A percentile compares a stretch with the other conserved stretches of the same genome.
These are phyloP conservation scores for Paguma larvata DNA, from an alignment of 2,797 vertebrate species.

Conservation along the genomic window DNA sequence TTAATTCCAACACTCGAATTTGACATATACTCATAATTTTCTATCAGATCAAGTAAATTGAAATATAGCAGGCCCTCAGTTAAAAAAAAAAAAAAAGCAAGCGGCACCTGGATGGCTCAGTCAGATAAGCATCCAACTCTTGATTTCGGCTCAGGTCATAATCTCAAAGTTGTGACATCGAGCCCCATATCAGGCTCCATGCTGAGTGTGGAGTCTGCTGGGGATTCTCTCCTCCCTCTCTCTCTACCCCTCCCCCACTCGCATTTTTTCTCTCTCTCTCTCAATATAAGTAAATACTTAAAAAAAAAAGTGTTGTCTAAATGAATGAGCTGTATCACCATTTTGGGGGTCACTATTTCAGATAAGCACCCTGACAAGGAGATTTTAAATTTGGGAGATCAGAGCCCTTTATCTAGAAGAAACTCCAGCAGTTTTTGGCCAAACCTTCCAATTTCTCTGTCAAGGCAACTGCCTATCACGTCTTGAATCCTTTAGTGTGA, in stretches of 20 bases:
- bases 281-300: too few relatives aligned
- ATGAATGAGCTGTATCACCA: background rate
- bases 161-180: too few relatives aligned
- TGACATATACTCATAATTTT: background rate
- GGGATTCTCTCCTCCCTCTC: too few relatives aligned
- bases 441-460: background rate
- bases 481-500: background rate
- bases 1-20: background rate
- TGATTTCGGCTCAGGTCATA: too few relatives aligned
- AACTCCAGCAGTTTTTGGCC: background rate
- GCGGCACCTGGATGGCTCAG: too few relatives aligned
- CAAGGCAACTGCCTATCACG: background rate
- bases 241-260: too few relatives aligned
- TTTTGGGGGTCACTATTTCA: background rate
- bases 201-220: too few relatives aligned
- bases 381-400: background rate
- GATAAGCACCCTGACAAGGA: background rate
- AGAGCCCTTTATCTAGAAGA: background rate
- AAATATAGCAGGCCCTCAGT: background rate
- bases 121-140: too few relatives aligned
- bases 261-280: too few relatives aligned
- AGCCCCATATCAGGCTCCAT: too few relatives aligned
- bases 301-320: background rate
- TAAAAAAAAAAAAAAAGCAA: background rate
- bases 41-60: background rate